Conservation (phyloP, 2,113 vertebrate species). For the Oryzias curvinotus region DNA sequence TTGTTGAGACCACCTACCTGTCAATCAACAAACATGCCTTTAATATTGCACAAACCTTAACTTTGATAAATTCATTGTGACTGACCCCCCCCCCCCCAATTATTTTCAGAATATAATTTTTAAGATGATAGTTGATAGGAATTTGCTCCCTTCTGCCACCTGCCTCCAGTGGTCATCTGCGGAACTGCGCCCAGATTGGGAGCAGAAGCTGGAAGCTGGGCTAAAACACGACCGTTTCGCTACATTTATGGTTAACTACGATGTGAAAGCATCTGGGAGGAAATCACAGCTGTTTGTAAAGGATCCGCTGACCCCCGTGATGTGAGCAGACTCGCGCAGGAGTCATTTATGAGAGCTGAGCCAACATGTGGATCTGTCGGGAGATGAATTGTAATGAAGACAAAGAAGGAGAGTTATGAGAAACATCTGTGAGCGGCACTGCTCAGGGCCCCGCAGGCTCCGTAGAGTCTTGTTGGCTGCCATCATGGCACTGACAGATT, state of each 20-base stretch:
- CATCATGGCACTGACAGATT: slow-evolving; percentile 60
- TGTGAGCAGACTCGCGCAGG: slow-evolving; percentile 52
- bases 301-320: slow-evolving; percentile 51
- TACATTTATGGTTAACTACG: slow-evolving; percentile 2
- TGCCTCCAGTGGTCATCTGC: no score
- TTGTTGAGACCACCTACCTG: no score
- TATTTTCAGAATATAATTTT: no score
- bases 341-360: slow-evolving; percentile 53
- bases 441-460: slow-evolving; percentile 42
- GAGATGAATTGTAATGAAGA: slow-evolving; percentile 68
- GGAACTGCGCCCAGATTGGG: no score
- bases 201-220: no score
- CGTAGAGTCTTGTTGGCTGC: slow-evolving; percentile 64
- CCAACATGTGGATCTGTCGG: slow-evolving; percentile 13
- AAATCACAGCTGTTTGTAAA: slow-evolving; percentile 59
- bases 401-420: slow-evolving; percentile 61
- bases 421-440: slow-evolving; percentile 65
- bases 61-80: no score
- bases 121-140: no score
- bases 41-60: no score
- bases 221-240: background rate
- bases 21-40: no score
- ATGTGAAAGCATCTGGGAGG: slow-evolving; percentile 2
- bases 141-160: no score
- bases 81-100: no score